phyloP scores from a whole-genome alignment of 2,113 vertebrate genomes.

The Hippopotamus amphibius region DNA sequence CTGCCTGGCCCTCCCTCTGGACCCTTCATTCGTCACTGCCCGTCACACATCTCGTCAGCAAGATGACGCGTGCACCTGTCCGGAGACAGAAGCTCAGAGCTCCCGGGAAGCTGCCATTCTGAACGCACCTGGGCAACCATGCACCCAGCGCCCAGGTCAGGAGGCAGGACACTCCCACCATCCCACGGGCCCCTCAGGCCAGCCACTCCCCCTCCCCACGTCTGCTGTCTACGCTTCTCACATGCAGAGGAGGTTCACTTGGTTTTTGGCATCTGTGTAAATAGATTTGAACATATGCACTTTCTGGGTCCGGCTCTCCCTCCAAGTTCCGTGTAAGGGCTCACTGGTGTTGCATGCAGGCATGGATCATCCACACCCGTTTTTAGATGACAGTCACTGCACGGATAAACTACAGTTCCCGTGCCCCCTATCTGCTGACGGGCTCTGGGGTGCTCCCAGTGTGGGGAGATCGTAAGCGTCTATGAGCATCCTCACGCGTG shows the following conservation, averaged over 20 bases:
- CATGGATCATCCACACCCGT: accelerated
- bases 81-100: accelerated
- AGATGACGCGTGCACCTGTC: not conserved
- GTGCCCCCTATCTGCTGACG: not conserved
- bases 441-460: not conserved
- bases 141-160: not conserved
- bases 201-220: not conserved
- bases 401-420: not conserved
- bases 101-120: not conserved
- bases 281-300: accelerated
- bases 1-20: not conserved
- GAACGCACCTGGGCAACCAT: not conserved
- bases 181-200: accelerated
- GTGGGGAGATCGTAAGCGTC: not conserved
- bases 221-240: not conserved
- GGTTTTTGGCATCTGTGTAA: not conserved
- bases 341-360: not conserved
- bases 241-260: not conserved
- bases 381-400: not conserved
- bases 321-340: not conserved
- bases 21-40: accelerated
- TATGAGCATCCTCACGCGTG: accelerated
- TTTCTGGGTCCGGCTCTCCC: not conserved
- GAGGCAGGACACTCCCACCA: not conserved
- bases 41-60: not conserved